Evolutionary conservation across 2,113 vertebrate species (phyloP).

Genomic region (Cisticola juncidis): DNA sequence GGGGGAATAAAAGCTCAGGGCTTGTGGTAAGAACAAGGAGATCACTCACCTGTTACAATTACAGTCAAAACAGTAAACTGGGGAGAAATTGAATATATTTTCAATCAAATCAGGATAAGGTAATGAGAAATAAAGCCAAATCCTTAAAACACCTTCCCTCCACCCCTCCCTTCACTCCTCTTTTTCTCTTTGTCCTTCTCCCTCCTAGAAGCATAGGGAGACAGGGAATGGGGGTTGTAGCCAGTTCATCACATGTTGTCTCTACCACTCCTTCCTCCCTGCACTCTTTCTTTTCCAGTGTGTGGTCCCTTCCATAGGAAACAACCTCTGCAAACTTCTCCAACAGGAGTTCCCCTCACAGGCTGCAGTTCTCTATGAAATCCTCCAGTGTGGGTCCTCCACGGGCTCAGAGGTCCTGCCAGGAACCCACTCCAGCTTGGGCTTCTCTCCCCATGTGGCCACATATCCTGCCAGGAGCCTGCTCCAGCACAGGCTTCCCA

Average conservation of each 20-base stretch:
- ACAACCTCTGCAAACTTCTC: background rate
- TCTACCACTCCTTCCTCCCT: background rate
- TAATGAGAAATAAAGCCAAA: background rate
- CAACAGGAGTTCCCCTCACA: background rate
- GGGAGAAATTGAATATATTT: background rate
- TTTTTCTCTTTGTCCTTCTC: accelerated
- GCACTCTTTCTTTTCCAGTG: background rate
- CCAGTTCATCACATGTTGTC: background rate
- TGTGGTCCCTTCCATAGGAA: accelerated
- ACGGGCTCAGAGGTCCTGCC: background rate
- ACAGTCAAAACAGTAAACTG: background rate
- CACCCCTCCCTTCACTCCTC: accelerated
- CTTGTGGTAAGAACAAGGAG: background rate
- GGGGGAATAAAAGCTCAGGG: background rate
- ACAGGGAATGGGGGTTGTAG: accelerated
- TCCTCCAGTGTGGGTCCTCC: background rate
- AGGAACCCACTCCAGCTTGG: background rate
- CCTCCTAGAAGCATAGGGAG: accelerated
- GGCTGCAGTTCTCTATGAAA: background rate
- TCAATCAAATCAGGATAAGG: background rate
- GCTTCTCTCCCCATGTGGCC: background rate
- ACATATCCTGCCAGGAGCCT: background rate
- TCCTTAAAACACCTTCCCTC: background rate
- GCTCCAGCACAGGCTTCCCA: background rate
- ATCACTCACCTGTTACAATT: background rate